Base-by-base conservation (phyloP, 2,888 invertebrate genomes). In the Calameuta idolon region DNA sequence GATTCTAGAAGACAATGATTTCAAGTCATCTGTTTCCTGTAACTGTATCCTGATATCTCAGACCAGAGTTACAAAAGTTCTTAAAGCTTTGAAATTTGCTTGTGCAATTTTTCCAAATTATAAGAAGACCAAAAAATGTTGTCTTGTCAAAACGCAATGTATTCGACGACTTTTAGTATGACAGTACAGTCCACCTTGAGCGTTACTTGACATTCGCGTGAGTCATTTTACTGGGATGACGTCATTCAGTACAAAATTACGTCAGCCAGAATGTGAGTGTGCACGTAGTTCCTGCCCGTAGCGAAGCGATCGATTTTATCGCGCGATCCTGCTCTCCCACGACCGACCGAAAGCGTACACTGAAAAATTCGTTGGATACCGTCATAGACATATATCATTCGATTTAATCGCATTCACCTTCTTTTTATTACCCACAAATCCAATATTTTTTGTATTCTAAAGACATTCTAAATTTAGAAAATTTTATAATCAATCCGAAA, bases 181-280 rank as follows among this genome's bases (percentile, higher is more conserved):
- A 71, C 71, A 71, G 34, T 71, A 34, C 9, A 74, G 34, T 34
- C 12, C 35, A 34, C 74, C 37, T 74, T 74, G 37, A 30, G 34
- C 30, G n/a, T 12, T 15, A 15, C 15, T 35, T 12, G 34, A 74
- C 74, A 33, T 75, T 37, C 40, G 76, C 71, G 71, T 77, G 77
- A 77, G 77, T 77, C 77, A 77, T 74, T 69, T 75, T 71, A 75
- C n/a, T 77, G 73, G 69, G 40, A 77, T 77, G 77, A 77, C 77
- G 77, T 75, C 77, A 77, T 75, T 34, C 71, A 33, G 31, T 71
- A 71, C 71, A 12, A 34, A 71, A 34, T 71, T 71, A 71, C 71
- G 71, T 71, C 71, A 71, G 33, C 71, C 15, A 15, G 71, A 23
- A 55, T 23, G 23, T 55, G 23, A 9, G 55, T 55, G 23, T 55